phyloP scores from a whole-genome alignment of 2,888 invertebrate species.

The Harpalus rufipes region DNA sequence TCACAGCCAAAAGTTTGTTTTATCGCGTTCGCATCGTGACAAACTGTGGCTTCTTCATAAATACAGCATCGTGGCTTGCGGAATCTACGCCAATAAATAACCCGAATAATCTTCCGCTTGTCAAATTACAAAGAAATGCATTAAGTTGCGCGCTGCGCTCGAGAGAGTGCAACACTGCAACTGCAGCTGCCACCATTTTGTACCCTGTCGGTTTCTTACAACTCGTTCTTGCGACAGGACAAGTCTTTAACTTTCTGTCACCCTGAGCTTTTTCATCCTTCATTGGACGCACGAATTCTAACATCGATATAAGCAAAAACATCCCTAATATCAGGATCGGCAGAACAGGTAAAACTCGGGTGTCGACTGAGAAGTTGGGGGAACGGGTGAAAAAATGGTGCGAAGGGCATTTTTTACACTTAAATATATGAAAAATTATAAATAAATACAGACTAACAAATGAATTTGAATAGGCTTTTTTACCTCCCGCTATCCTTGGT shows the following conservation, averaged over 20 bases:
- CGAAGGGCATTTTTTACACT: too few species aligned
- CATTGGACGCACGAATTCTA: not conserved
- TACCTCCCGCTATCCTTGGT: too few species aligned
- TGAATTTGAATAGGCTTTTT: too few species aligned
- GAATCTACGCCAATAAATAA: conserved; percentile 63
- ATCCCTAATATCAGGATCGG: too few species aligned
- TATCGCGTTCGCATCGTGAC: conserved; percentile 67
- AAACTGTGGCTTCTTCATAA: conserved; percentile 67
- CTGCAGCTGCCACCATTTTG: conserved; percentile 51
- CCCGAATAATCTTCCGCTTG: conserved; percentile 67
- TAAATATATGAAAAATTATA: too few species aligned
- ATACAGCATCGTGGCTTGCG: conserved; percentile 53
- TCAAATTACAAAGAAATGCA: conserved; percentile 67
- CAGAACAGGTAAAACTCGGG: too few species aligned
- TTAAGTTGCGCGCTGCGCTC: conserved; percentile 30
- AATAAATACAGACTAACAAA: too few species aligned
- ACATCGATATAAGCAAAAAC: too few species aligned
- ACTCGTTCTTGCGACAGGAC: not conserved
- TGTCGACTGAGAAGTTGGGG: too few species aligned
- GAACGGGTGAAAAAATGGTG: too few species aligned
- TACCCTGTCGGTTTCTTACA: conserved; percentile 22
- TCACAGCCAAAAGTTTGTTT: conserved; percentile 73
- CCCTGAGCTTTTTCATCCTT: not conserved
- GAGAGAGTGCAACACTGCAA: not conserved
- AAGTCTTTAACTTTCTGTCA: not conserved